A percentile compares a stretch with the other conserved stretches of the same genome.
These are phyloP conservation scores for Platichthys stellatus DNA, from an alignment of 2,113 vertebrate species.

Conservation along the genomic window DNA sequence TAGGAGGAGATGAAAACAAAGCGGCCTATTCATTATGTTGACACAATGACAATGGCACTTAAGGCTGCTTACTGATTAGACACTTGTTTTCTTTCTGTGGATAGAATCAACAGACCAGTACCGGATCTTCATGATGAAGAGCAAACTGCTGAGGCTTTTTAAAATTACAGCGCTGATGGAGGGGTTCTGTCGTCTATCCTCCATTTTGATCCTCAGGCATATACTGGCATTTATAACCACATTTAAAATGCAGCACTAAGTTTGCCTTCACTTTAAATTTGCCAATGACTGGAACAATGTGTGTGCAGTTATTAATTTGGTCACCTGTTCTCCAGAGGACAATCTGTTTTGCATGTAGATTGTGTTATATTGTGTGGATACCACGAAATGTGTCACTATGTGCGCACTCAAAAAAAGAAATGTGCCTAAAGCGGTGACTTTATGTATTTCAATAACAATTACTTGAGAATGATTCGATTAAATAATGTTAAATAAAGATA, in stretches of 20 bases:
- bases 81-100: not conserved
- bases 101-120: not conserved
- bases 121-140: not conserved
- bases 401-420: not conserved
- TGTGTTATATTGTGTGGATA: not conserved
- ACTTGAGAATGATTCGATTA: too few relatives aligned
- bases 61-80: constrained; percentile 7
- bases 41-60: constrained; percentile 15
- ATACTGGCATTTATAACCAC: too few relatives aligned
- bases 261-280: constrained; percentile 30
- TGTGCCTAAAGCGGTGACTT: too few relatives aligned
- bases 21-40: constrained; percentile 3
- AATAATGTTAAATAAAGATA: too few relatives aligned
- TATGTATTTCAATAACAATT: too few relatives aligned
- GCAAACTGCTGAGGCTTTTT: constrained; percentile 26
- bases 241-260: too few relatives aligned
- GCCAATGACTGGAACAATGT: constrained; percentile 24
- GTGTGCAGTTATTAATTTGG: constrained; percentile 11
- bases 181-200: constrained; percentile 19
- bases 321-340: constrained; percentile 12
- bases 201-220: too few relatives aligned
- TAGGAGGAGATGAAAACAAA: constrained; percentile 9
- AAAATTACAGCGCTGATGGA: constrained; percentile 35
- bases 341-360: constrained; percentile 9
- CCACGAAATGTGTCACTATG: not conserved